Conservation (phyloP, 1,140 invertebrate species). For the Myzus persicae region DNA sequence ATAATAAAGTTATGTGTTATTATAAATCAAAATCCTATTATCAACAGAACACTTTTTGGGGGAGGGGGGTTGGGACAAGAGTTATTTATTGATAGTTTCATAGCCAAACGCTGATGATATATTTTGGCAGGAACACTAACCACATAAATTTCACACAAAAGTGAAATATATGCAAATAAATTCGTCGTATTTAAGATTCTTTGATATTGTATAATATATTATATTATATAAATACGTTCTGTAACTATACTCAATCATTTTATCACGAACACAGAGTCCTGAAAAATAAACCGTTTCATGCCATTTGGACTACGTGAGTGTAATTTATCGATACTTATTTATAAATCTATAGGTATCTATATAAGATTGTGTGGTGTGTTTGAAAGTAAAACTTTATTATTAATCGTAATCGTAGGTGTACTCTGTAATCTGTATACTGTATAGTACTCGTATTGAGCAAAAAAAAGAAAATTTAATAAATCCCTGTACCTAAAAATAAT, state of each 20-base stretch:
- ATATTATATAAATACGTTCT: background rate
- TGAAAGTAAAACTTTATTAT: background rate
- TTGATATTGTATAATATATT: background rate
- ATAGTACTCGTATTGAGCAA: too few species aligned
- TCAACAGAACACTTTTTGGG: background rate
- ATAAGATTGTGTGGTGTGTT: background rate
- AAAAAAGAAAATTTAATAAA: background rate
- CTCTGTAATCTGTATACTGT: too few species aligned
- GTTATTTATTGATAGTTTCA: conserved; percentile 5
- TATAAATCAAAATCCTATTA: background rate
- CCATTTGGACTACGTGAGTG: background rate
- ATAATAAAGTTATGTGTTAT: background rate
- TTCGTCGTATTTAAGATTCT: background rate
- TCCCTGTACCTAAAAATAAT: background rate
- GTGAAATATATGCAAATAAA: conserved; percentile 4
- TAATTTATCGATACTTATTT: background rate
- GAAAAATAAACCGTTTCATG: background rate
- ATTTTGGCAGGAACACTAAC: background rate
- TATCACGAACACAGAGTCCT: background rate
- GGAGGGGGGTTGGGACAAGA: too few species aligned
- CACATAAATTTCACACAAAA: background rate
- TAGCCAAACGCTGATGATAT: background rate
- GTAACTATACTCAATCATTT: background rate
- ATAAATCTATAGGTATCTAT: background rate
- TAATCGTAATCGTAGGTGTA: background rate